phyloP scores from a whole-genome alignment of 2,888 invertebrate genomes.

The Eupeodes latifasciatus region DNA sequence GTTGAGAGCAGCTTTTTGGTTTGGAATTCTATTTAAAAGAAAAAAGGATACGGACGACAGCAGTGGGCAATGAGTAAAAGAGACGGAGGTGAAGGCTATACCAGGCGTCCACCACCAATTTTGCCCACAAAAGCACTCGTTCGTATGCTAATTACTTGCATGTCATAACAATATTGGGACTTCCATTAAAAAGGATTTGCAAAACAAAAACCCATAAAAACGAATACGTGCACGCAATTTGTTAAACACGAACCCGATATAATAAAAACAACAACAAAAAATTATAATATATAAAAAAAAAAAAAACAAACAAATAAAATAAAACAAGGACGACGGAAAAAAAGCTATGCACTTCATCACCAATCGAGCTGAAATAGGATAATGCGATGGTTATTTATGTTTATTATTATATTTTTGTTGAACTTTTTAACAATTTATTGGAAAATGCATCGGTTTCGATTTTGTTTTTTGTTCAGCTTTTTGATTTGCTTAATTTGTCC shows the following conservation, averaged over 20 bases:
- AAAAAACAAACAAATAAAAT: slow-evolving; percentile 2
- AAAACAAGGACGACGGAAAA: slow-evolving; percentile 20
- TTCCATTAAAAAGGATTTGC: slow-evolving; percentile 62
- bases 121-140: slow-evolving; percentile 49
- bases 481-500: slow-evolving; percentile 24
- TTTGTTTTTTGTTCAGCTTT: slow-evolving; percentile 15
- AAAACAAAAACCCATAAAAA: slow-evolving; percentile 62
- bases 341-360: slow-evolving; percentile 47
- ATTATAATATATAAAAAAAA: slow-evolving; percentile 12
- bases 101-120: slow-evolving; percentile 5
- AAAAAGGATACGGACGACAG: not conserved
- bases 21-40: not conserved
- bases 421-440: slow-evolving; percentile 60
- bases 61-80: not conserved
- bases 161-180: slow-evolving; percentile 68
- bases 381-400: slow-evolving; percentile 74
- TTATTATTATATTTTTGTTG: slow-evolving; percentile 62
- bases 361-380: slow-evolving; percentile 70
- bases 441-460: slow-evolving; percentile 22
- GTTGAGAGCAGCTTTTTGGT: slow-evolving; percentile 43
- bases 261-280: slow-evolving; percentile 9
- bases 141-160: slow-evolving; percentile 72
- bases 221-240: slow-evolving; percentile 65
- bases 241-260: slow-evolving; percentile 39
- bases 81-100: not conserved